Conservation (phyloP, 2,888 invertebrate species). For the Tetranychus truncatus region DNA sequence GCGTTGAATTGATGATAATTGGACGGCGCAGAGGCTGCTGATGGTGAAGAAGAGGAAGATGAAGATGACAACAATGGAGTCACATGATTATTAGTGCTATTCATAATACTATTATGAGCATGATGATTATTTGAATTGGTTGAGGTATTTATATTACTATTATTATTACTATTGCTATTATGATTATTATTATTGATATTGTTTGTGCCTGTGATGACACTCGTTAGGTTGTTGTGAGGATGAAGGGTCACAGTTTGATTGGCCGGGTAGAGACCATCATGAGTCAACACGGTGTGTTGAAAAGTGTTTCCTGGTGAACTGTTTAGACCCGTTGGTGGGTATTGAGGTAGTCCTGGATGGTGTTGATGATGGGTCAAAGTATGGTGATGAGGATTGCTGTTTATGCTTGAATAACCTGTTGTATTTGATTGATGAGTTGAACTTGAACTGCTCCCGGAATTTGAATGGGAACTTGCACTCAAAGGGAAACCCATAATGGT, state of each 20-base stretch:
- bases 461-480: constrained; percentile 11
- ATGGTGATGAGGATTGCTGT: neutral
- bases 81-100: neutral
- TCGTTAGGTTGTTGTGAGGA: too few relatives aligned
- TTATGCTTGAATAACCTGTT: constrained; percentile 6
- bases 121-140: too few relatives aligned
- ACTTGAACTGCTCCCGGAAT: constrained; percentile 4
- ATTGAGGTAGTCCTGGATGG: neutral
- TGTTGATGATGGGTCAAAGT: neutral
- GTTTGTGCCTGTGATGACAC: too few relatives aligned
- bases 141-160: neutral
- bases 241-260: too few relatives aligned
- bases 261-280: constrained; percentile 1
- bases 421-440: constrained; percentile 7
- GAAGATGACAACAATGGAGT: constrained; percentile 7
- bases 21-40: constrained; percentile 4
- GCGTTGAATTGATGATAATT: constrained; percentile 11
- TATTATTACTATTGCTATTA: neutral
- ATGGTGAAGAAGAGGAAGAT: neutral
- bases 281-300: neutral
- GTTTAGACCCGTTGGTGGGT: neutral
- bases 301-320: neutral
- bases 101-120: neutral
- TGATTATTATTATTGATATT: neutral
- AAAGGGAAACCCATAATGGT: neutral